phyloP scores from a whole-genome alignment of 2,113 vertebrate species.

The Mus musculus region DNA sequence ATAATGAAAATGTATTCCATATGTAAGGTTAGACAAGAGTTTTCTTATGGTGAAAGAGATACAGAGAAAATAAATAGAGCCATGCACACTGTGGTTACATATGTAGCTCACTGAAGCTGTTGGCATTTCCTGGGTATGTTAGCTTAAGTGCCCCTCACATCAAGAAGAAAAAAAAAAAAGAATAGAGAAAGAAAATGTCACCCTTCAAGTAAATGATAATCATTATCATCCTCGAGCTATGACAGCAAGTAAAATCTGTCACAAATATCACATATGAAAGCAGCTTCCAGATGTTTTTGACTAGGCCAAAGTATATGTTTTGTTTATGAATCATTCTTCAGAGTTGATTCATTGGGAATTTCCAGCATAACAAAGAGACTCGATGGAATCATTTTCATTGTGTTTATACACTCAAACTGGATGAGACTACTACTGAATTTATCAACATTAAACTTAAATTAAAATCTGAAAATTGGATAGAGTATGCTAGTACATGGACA shows the following conservation, averaged over 20 bases:
- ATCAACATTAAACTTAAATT: conserved; percentile 9
- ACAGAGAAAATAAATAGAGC: conserved; percentile 29
- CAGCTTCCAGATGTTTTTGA: conserved; percentile 31
- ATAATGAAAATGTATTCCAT: neutral
- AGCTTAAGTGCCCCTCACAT: neutral
- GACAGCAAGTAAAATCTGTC: conserved; percentile 55
- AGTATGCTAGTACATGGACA: neutral
- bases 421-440: neutral
- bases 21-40: neutral
- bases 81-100: neutral
- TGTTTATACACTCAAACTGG: neutral
- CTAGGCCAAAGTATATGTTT: conserved; percentile 19
- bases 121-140: neutral
- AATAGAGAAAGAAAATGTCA: neutral
- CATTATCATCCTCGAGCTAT: conserved; percentile 45
- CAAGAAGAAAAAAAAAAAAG: neutral
- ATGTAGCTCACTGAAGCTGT: neutral
- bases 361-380: neutral
- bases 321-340: conserved; percentile 40
- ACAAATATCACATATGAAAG: conserved; percentile 37
- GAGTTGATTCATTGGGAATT: conserved; percentile 35
- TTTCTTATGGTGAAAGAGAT: neutral
- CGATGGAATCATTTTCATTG: neutral
- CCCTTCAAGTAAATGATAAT: conserved; percentile 48
- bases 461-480: neutral